Conservation (phyloP, 2,888 invertebrate genomes). For the Lasioglossum malachurum region DNA sequence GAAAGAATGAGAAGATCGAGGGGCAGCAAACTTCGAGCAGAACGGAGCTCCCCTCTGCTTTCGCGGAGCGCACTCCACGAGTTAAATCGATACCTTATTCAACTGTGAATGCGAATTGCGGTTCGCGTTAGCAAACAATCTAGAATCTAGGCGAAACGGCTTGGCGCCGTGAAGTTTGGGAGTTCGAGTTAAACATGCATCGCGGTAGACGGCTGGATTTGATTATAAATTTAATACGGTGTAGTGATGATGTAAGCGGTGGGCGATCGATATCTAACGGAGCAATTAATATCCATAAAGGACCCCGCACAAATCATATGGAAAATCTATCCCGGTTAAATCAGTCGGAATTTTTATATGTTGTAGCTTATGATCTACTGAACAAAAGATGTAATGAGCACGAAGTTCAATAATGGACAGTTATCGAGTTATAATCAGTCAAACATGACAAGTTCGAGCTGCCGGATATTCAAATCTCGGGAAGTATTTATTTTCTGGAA, state of each 20-base stretch:
- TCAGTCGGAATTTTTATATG: no score
- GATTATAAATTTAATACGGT: constrained; percentile 32
- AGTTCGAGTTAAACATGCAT: constrained; percentile 26
- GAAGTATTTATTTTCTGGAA: no score
- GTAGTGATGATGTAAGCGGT: background rate
- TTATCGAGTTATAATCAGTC: no score
- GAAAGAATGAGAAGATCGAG: constrained; percentile 47
- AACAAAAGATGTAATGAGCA: no score
- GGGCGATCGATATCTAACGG: background rate
- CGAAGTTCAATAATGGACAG: no score
- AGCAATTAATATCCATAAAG: background rate
- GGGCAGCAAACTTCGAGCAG: constrained; percentile 34
- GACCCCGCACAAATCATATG: no score
- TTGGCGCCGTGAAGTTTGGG: constrained; percentile 47
- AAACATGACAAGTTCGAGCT: no score
- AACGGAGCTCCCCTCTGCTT: constrained; percentile 28
- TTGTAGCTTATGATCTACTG: no score
- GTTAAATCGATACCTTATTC: constrained; percentile 6
- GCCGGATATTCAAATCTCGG: no score
- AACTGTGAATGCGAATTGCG: constrained; percentile 49
- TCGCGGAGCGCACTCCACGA: background rate
- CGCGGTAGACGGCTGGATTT: constrained; percentile 34
- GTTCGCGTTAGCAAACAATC: constrained; percentile 49
- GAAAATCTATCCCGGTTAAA: no score
- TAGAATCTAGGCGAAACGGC: constrained; percentile 49